Conservation (phyloP, 2,888 invertebrate genomes). For the Rhyacophila evoluta region DNA sequence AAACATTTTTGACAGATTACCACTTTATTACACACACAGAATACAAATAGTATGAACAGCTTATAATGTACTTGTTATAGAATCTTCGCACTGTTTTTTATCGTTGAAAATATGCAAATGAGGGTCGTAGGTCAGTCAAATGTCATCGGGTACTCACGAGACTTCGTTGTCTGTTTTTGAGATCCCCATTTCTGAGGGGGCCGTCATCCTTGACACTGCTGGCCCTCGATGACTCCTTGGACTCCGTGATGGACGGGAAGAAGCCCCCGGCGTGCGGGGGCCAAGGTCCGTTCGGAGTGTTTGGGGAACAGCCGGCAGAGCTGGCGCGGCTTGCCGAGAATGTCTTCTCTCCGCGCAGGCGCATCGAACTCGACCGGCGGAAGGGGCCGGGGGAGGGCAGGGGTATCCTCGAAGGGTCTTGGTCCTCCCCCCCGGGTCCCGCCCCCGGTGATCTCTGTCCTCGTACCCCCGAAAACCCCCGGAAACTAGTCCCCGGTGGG, state of each 20-base stretch:
- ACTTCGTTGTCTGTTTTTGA: constrained; percentile 58
- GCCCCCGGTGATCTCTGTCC: constrained; percentile 32
- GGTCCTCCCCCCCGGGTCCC: constrained; percentile 55
- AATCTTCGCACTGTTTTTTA: too few relatives aligned
- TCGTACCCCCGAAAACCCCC: constrained; percentile 26
- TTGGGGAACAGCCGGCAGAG: constrained; percentile 59
- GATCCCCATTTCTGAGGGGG: constrained; percentile 55
- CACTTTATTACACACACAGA: too few relatives aligned
- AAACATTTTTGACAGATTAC: not conserved
- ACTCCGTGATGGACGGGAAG: constrained; percentile 75
- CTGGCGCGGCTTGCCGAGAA: constrained; percentile 60
- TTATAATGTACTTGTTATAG: too few relatives aligned
- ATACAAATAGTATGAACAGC: too few relatives aligned
- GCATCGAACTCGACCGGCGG: constrained; percentile 76
- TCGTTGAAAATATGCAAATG: not conserved
- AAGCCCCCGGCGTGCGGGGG: constrained; percentile 66
- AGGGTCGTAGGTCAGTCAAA: not conserved
- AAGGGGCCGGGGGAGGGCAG: constrained; percentile 60
- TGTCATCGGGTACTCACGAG: constrained; percentile 37
- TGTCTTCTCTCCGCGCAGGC: constrained; percentile 73
- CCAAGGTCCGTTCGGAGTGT: constrained; percentile 61
- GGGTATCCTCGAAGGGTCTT: constrained; percentile 64
- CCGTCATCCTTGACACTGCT: constrained; percentile 54
- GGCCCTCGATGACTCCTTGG: constrained; percentile 62
- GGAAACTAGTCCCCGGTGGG: not conserved